Percentiles rank a stretch among this genome's conserved stretches.
These are phyloP conservation scores for Zhuqinia jingwanae DNA, from an alignment of 2,888 invertebrate genomes.

Conservation along the genomic window DNA sequence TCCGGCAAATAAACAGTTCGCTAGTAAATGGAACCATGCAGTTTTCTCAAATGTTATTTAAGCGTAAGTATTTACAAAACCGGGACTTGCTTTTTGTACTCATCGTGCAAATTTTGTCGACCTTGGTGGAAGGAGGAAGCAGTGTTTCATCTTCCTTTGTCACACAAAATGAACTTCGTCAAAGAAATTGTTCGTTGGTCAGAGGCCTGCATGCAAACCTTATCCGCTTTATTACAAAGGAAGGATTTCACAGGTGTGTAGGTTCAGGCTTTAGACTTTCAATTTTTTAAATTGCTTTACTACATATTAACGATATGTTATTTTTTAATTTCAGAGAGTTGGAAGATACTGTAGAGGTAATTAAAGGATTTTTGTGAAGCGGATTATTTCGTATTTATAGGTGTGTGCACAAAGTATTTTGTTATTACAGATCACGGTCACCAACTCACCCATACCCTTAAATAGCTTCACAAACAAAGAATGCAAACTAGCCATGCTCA, in stretches of 20 bases:
- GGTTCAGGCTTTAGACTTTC: no score
- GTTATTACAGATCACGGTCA: constrained; percentile 73
- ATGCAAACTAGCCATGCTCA: constrained; percentile 75
- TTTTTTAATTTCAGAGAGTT: constrained; percentile 80
- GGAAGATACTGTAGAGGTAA: constrained; percentile 82
- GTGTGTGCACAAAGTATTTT: not conserved
- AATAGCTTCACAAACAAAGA: constrained; percentile 75
- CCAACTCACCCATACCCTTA: constrained; percentile 76
- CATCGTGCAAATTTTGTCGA: not conserved
- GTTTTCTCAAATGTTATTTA: no score
- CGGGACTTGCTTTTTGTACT: not conserved
- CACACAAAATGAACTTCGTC: constrained; percentile 66
- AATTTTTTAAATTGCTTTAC: no score
- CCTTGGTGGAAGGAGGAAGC: constrained; percentile 10
- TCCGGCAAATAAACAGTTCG: no score
- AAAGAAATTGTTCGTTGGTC: constrained; percentile 72
- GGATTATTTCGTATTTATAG: not conserved
- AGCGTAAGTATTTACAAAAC: no score
- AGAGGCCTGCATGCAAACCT: constrained; percentile 79
- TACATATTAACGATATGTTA: no score
- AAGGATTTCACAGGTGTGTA: constrained; percentile 82
- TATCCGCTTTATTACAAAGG: constrained; percentile 81
- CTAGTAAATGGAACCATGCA: no score
- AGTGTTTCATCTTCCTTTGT: constrained; percentile 48
- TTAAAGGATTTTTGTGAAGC: not conserved